These are phyloP conservation scores for Ooceraea biroi DNA, from an alignment of 1,140 invertebrate species.

Conservation along the genomic window DNA sequence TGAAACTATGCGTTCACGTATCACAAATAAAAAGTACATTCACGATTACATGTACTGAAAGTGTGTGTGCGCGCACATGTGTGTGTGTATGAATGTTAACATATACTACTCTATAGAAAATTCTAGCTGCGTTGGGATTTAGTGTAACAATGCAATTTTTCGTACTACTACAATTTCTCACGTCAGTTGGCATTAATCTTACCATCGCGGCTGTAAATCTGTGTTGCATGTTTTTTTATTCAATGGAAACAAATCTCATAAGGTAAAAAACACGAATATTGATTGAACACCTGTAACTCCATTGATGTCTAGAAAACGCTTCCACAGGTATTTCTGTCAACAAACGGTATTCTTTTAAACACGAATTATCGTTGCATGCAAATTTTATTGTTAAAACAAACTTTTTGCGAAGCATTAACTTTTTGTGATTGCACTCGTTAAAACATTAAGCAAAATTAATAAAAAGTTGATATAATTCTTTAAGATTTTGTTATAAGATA, in stretches of 20 bases:
- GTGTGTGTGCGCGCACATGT: no score
- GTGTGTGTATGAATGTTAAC: neutral
- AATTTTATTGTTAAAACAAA: neutral
- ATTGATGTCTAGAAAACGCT: neutral
- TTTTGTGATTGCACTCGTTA: neutral
- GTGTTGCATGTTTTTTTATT: slow-evolving; percentile 16
- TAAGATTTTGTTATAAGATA: neutral
- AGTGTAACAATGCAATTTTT: slow-evolving; percentile 30
- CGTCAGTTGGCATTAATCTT: slow-evolving; percentile 24
- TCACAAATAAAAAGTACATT: neutral
- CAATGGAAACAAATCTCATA: slow-evolving; percentile 4
- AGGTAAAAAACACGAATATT: slow-evolving; percentile 9
- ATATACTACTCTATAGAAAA: slow-evolving; percentile 6
- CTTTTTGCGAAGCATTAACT: neutral
- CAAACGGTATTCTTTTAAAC: slow-evolving; percentile 10
- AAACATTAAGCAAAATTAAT: slow-evolving; percentile 32
- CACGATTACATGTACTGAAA: neutral
- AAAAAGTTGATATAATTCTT: neutral
- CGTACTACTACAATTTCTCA: neutral
- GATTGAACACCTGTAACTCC: slow-evolving; percentile 12
- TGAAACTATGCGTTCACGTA: slow-evolving; percentile 3
- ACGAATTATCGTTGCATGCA: neutral
- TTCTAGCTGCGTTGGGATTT: slow-evolving; percentile 21
- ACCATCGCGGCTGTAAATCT: neutral
- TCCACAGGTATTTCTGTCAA: neutral